Base-by-base conservation (phyloP, 2,113 vertebrate species). In the Chaetodon trifascialis region DNA sequence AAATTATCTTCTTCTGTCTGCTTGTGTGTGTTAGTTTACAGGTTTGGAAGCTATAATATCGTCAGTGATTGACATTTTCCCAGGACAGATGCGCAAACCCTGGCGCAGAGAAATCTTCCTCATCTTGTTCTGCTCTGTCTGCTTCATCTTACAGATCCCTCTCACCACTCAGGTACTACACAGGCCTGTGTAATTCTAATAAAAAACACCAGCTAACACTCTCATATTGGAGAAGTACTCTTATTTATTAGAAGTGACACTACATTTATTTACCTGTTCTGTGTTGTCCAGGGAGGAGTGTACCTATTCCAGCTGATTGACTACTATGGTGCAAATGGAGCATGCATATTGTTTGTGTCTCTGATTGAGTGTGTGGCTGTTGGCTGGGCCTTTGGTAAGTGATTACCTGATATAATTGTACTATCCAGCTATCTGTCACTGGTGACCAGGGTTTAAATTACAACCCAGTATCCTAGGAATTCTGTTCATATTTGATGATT, bases 301-400 rank as follows among this genome's bases (percentile, higher is more conserved):
- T 94, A 92, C 71, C 47, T 85, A 30, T 92, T 94, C 73, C 85
- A 93, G 78, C 71, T 89, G 14, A 4, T 30, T 2, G 88, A 89
- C 36, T 67, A 86, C 78, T 89, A 86, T 42, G 92, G 74, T 30
- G 65, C 70, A 14, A 92, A 68, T 84, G 92, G 93, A 71, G 49
- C 82, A 15, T 84, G 88, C 44, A 11, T 92, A 8, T 23, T 91
- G 19, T 88, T 89, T n/a, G 77, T 89, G 30, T 75, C 73, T 14
- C 0, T 84, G n/a, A 52, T 87, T 56, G 77, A 92, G 25, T 89
- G 80, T 81, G 40, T 90, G 14, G 84, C 86, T 70, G 84, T 86
- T 44, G 86, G 91, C 25, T 94, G 93, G 93, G 81, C 73, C 7
- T 94, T 91, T 40, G 88, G 90, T 93, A 36, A 69, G 90, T 76